These are phyloP conservation scores for Glyptemys insculpta DNA, from an alignment of 2,797 vertebrate genomes.

Conservation along the genomic window DNA sequence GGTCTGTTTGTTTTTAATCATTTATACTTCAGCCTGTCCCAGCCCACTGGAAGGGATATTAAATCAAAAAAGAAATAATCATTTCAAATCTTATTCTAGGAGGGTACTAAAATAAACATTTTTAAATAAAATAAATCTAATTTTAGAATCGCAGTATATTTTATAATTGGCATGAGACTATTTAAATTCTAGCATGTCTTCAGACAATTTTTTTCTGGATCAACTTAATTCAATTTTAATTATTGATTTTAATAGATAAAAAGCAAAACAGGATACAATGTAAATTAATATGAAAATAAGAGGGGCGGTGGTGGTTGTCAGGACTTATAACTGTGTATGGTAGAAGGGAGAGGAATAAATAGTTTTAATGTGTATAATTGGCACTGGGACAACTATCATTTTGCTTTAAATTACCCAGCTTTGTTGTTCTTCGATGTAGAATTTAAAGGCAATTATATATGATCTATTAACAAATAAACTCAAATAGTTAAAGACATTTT, in stretches of 20 bases:
- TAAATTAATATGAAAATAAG: background rate
- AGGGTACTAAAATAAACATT: background rate
- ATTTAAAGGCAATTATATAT: background rate
- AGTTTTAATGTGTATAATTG: background rate
- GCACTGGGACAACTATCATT: background rate
- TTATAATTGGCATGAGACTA: background rate
- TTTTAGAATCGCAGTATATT: background rate
- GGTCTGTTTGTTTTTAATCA: conserved; percentile 39
- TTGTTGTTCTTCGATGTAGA: background rate
- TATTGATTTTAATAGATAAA: background rate
- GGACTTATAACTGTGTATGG: background rate
- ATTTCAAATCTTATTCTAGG: conserved; percentile 16
- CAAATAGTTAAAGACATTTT: background rate
- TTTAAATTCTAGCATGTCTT: background rate
- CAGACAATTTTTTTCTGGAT: background rate
- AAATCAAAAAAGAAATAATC: conserved; percentile 34
- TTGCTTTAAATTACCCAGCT: background rate
- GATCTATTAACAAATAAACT: background rate
- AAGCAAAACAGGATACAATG: background rate
- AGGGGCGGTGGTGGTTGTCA: background rate
- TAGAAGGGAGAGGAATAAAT: background rate
- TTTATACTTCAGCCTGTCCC: conserved; percentile 45
- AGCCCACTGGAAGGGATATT: conserved; percentile 15
- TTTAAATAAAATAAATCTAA: conserved; percentile 2
- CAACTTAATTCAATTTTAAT: background rate